Evolutionary conservation across 2,113 vertebrate genomes (phyloP).

Genomic region (Pomatorhinus ruficollis): DNA sequence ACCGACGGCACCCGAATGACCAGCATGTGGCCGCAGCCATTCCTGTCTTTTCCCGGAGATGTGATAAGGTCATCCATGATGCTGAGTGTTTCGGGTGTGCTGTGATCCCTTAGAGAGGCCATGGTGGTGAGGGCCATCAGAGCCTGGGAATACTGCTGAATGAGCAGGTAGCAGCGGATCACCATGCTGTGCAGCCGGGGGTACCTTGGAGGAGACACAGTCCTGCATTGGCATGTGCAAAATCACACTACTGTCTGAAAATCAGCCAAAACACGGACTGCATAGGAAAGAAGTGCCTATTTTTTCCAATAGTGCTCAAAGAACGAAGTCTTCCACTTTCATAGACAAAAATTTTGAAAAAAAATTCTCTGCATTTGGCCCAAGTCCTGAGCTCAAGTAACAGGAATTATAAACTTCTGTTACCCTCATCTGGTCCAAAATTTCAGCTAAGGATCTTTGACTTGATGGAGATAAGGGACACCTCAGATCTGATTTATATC

Average conservation of each 20-base stretch:
- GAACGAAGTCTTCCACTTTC: background rate
- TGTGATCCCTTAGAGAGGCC: constrained; percentile 89
- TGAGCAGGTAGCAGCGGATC: constrained; percentile 95
- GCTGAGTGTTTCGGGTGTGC: constrained; percentile 93
- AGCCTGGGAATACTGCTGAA: constrained; percentile 97
- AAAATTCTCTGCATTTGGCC: background rate
- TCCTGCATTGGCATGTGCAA: background rate
- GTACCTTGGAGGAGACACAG: constrained; percentile 78
- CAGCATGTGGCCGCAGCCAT: constrained; percentile 92
- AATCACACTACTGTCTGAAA: background rate
- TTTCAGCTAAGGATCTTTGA: background rate
- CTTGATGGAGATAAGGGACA: background rate
- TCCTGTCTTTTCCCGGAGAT: constrained; percentile 82
- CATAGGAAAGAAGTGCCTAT: accelerated
- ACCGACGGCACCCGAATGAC: constrained; percentile 93
- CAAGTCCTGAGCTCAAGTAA: background rate
- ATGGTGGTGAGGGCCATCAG: constrained; percentile 94
- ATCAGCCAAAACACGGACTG: accelerated
- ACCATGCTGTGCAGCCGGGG: constrained; percentile 97
- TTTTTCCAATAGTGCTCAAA: background rate
- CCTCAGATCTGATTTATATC: background rate
- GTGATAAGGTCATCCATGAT: constrained; percentile 94
- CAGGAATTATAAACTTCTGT: background rate
- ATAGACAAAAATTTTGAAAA: background rate
- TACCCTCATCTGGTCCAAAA: background rate